Conservation (phyloP, 2,797 vertebrate species). For the Melanotaenia boesemani region DNA sequence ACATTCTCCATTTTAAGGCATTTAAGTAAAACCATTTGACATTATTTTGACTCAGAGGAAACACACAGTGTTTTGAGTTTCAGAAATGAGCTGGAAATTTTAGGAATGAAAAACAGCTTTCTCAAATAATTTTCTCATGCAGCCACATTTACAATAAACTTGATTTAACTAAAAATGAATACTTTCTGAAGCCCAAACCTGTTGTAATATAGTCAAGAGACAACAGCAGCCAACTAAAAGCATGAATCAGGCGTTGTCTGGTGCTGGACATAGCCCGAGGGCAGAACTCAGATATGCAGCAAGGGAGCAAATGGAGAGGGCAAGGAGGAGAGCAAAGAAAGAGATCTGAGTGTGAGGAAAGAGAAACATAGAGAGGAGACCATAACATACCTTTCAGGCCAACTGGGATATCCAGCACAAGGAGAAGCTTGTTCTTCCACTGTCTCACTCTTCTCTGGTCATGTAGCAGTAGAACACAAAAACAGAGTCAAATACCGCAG, state of each 20-base stretch:
- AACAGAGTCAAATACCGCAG: slow-evolving; percentile 71
- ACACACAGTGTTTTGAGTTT: slow-evolving; percentile 1
- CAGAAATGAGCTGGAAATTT: not conserved
- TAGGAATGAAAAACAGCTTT: not conserved
- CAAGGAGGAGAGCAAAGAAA: slow-evolving; percentile 35
- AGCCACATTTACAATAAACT: slow-evolving; percentile 9
- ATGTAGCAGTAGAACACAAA: slow-evolving; percentile 58
- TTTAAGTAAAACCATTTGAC: slow-evolving; percentile 15
- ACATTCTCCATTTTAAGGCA: slow-evolving; percentile 18
- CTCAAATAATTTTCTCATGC: slow-evolving; percentile 19
- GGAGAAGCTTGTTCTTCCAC: slow-evolving; percentile 71
- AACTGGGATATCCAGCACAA: slow-evolving; percentile 69
- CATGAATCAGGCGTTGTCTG: slow-evolving; percentile 75
- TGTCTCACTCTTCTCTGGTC: slow-evolving; percentile 41
- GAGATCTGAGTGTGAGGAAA: slow-evolving; percentile 15
- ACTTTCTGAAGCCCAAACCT: slow-evolving; percentile 15
- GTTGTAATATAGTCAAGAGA: slow-evolving; percentile 44
- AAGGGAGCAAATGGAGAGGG: slow-evolving; percentile 35
- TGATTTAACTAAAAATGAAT: slow-evolving; percentile 17
- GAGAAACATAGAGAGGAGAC: slow-evolving; percentile 15
- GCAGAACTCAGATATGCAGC: slow-evolving; percentile 61
- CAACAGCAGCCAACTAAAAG: slow-evolving; percentile 25
- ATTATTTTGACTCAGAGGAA: slow-evolving; percentile 22
- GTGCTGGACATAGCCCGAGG: slow-evolving; percentile 62
- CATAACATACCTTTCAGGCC: slow-evolving; percentile 35